A percentile compares a stretch with the other conserved stretches of the same genome.
Evolutionary conservation across 2,113 vertebrate species (phyloP).

Genomic region (Narcine bancroftii): DNA sequence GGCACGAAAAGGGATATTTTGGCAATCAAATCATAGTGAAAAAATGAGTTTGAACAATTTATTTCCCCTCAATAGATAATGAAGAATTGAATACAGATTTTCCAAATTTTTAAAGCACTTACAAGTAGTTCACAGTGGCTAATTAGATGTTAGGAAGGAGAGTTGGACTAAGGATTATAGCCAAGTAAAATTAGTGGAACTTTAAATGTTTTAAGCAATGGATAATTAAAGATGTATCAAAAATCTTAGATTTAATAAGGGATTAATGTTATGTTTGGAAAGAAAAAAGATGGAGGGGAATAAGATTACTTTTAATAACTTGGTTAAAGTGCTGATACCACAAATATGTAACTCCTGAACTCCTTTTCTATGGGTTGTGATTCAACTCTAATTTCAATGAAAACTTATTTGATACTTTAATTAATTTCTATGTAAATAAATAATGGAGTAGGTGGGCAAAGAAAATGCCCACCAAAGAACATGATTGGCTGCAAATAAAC

Average conservation of each 20-base stretch:
- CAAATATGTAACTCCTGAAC: constrained; percentile 43
- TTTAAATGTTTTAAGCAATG: background rate
- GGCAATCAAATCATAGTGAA: background rate
- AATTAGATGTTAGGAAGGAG: background rate
- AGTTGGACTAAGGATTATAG: background rate
- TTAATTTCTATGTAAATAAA: too few species aligned
- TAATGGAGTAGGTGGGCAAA: too few species aligned
- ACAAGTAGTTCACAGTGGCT: background rate
- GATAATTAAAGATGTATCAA: background rate
- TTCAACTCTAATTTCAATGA: too few species aligned
- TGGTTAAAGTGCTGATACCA: constrained; percentile 42
- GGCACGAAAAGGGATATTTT: background rate
- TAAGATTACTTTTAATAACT: background rate
- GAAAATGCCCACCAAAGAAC: too few species aligned
- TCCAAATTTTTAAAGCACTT: background rate
- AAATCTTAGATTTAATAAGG: background rate
- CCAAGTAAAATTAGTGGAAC: background rate
- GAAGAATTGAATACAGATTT: background rate
- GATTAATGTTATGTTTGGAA: background rate
- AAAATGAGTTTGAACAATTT: background rate
- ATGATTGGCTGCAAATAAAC: too few species aligned
- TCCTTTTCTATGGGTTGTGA: constrained; percentile 48
- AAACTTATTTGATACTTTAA: too few species aligned
- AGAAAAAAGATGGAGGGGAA: background rate
- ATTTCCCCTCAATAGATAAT: background rate